Evolutionary conservation across 2,888 invertebrate genomes (phyloP), one percentile per base, ranked within the genome.

Genomic region (Thecophora atra): DNA sequence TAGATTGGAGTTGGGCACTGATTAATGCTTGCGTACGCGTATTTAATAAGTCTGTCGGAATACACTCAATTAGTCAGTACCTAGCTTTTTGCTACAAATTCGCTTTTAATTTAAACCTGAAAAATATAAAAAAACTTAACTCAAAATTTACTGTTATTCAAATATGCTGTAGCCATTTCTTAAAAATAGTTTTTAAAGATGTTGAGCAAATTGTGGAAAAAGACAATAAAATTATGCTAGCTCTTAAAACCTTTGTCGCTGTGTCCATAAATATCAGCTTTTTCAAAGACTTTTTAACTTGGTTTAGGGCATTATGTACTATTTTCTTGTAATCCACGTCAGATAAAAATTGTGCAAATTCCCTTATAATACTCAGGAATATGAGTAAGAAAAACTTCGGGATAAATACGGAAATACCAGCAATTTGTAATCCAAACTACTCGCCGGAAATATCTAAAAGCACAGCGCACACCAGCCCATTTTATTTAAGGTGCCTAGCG

Each of bases 11-110:
- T 54, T 52, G 52, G 11, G 66, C 66, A 6, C 19, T 17, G 3
- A 66, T 66, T 19, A 66, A 66, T 54, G 66, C 54, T n/a, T 67
- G 66, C n/a, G 37, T 67, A 8, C 37, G 52, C 11, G 66, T 66
- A 26, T 66, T 66, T 21, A 66, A 66, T 54, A 66, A 52, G 6
- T 6, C 52, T 11, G 19, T n/a, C 1, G 19, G 30, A n/a, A 66
- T 66, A n/a, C 52, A 54, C 11, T 54, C 66, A 4, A 7, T 44
- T 37, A 62, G 17, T 8, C 30, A 62, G 6, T 62, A 37, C 37
- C 30, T 62, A 30, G 7, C 13, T 26, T 28, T n/a, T 26, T 62
- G 62, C 62, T 62, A 28, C 28, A 30, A 30, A 1, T 62, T 62
- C n/a, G 28, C 30, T 30, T 30, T 30, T 6, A 30, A 30, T 13